Percentiles rank a stretch among this genome's conserved stretches.
These are phyloP conservation scores for Meteorus sp. DNA, from an alignment of 1,140 invertebrate genomes.

Conservation along the genomic window DNA sequence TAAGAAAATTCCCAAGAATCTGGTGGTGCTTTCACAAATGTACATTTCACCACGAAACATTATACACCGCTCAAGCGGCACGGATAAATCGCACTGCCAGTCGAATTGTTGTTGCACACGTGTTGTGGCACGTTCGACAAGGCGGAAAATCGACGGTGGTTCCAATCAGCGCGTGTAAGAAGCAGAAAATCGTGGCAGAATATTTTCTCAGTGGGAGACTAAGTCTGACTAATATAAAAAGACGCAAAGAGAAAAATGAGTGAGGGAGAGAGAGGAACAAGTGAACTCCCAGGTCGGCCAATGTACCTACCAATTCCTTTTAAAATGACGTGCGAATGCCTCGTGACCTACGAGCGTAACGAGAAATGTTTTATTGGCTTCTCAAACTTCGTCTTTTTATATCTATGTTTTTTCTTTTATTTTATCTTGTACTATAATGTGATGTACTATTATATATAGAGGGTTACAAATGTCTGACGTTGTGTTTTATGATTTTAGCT, in stretches of 20 bases:
- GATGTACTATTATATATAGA: not conserved
- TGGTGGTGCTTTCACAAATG: no score
- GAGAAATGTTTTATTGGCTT: slow-evolving; percentile 37
- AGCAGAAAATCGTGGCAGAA: slow-evolving; percentile 42
- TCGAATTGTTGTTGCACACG: no score
- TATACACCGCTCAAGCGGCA: slow-evolving; percentile 2
- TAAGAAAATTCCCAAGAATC: not conserved
- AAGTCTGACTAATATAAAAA: no score
- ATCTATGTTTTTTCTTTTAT: slow-evolving; percentile 9
- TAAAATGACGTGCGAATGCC: slow-evolving; percentile 42
- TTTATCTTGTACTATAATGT: slow-evolving; percentile 13
- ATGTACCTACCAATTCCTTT: not conserved
- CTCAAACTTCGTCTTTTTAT: not conserved
- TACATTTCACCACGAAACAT: not conserved
- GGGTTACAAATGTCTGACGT: not conserved
- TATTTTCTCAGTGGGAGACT: slow-evolving; percentile 4
- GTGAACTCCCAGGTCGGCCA: no score
- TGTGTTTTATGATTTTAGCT: slow-evolving; percentile 22
- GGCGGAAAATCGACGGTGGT: slow-evolving; percentile 40
- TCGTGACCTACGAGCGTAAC: slow-evolving; percentile 45
- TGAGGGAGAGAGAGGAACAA: no score
- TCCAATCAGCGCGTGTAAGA: slow-evolving; percentile 40
- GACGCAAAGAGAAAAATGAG: no score
- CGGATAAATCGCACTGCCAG: slow-evolving; percentile 23
- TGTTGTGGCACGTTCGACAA: slow-evolving; percentile 23